Evolutionary conservation across 2,113 vertebrate species (phyloP).

Genomic region (Hiodon tergisus): DNA sequence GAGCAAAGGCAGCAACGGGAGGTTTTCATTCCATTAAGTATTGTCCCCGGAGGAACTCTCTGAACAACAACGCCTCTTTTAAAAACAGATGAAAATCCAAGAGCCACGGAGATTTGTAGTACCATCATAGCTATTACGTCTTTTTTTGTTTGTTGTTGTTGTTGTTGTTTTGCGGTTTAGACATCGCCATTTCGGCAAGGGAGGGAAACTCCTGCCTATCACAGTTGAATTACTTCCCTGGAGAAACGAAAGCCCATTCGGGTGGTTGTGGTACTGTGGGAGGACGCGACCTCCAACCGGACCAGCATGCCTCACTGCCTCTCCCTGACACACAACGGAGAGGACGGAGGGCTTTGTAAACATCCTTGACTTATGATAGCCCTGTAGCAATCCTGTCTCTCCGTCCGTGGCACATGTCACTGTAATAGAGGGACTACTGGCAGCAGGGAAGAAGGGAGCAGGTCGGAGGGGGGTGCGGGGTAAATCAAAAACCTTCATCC

Average conservation of each 20-base stretch:
- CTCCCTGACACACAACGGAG: not conserved
- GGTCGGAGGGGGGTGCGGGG: not conserved
- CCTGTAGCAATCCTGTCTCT: not conserved
- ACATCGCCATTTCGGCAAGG: not conserved
- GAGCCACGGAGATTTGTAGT: no score
- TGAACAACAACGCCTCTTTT: slow-evolving; percentile 25
- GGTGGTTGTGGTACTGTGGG: not conserved
- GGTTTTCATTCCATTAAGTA: not conserved
- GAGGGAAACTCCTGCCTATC: not conserved
- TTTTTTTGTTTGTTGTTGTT: not conserved
- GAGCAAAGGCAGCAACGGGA: not conserved
- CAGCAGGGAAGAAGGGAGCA: not conserved
- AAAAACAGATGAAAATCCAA: not conserved
- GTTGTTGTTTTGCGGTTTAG: not conserved
- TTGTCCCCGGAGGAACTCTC: not conserved
- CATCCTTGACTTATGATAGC: not conserved
- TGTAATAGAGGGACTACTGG: not conserved
- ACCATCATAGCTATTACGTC: no score
- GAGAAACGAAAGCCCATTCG: slow-evolving; percentile 2
- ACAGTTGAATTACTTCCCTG: slow-evolving; percentile 31
- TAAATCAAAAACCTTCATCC: not conserved
- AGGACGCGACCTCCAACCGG: not conserved
- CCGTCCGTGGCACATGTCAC: not conserved
- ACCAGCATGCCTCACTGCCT: not conserved
- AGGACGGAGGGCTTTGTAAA: not conserved